Evolutionary conservation across 2,888 invertebrate species (phyloP), one percentile per base, ranked within the genome.

Genomic region (Eupithecia centaureata): DNA sequence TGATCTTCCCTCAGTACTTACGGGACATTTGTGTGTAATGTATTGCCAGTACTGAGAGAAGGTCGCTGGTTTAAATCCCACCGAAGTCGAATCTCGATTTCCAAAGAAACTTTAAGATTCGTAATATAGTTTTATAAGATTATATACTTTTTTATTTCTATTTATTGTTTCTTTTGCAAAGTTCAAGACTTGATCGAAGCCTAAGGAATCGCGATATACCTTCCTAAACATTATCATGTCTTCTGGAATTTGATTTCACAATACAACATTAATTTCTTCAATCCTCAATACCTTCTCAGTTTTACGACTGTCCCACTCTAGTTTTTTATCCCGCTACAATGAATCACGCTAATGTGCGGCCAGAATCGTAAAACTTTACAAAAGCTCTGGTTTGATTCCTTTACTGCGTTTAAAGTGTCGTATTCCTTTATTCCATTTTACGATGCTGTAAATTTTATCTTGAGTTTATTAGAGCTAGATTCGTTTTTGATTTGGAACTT

Each of bases 401-500:
- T 65, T 62, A 68, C 52, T 32, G 28, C 28, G 33, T 56, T 69
- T 63, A 63, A 68, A 68, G 62, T 54, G 58, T 54, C 61, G 54
- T 64, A 32, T 56, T 27, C 15, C 27, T 7, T 54, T 69, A 52
- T 65, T 56, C 54, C 10, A 32, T 61, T 69, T 68, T 65, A 65
- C 52, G 68, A 65, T 22, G 65, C 35, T 52, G 56, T 69, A 62
- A 65, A 65, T 62, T 63, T 69, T 59, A 54, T 59, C 51, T 65
- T 38, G 65, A 35, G 59, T 65, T 54, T 63, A 54, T 64, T 58
- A 61, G 61, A 25, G 15, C 38, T 18, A 25, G 10, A 27, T 32
- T 18, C 8, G 8, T 30, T 25, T 51, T 47, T 12, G 22, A 57
- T 33, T 42, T 58, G 32, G 56, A 22, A 47, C 12, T 12, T 47